Evolutionary conservation across 23 tunicate species (phyloP), one percentile per base, ranked within the genome.

Genomic region (Botrylloides violaceus): DNA sequence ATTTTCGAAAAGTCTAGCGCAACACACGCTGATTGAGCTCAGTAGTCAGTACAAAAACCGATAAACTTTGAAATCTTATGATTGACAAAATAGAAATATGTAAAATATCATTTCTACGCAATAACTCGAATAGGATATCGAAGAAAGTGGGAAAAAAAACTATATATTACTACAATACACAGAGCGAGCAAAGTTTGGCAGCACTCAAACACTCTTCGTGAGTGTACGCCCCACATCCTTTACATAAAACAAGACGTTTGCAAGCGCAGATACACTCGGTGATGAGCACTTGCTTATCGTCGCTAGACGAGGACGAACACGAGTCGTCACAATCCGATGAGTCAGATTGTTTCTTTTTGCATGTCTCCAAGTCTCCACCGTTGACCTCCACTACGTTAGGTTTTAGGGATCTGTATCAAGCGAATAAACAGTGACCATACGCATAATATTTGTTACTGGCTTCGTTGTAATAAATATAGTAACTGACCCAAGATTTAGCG

Each of bases 151-250:
- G 15, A 43, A 43, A 5, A 59, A 59, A 59, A 59, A 12, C 12
- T 47, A 47, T 12, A 47, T 47, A 47, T 12, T 12, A 47, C 55
- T 31, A 63, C 35, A 63, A 31, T 25, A 35, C 43, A 43, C 74
- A 68, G 0, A 68, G 58, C 6, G 74, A 68, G 30, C 74, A 68
- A 0, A 68, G 29, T 7, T 43, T 43, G 26, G 74, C 36, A 9
- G 74, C 21, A 43, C 74, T 68, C 12, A 68, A 28, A 30, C 74
- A 68, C 32, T 43, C 74, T 43, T 68, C 31, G 47, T 68, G 74
- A 9, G 74, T 43, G 58, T 68, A 68, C 19, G 74, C 74, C 37
- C 74, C 74, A 28, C 74, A 68, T 23, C 74, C 74, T 22, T 37
- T 36, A 22, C 74, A 68, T 22, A 68, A 22, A 1, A 68, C 74